Evolutionary conservation across 2,113 vertebrate species (phyloP).

Genomic region (Syngnathus typhle): DNA sequence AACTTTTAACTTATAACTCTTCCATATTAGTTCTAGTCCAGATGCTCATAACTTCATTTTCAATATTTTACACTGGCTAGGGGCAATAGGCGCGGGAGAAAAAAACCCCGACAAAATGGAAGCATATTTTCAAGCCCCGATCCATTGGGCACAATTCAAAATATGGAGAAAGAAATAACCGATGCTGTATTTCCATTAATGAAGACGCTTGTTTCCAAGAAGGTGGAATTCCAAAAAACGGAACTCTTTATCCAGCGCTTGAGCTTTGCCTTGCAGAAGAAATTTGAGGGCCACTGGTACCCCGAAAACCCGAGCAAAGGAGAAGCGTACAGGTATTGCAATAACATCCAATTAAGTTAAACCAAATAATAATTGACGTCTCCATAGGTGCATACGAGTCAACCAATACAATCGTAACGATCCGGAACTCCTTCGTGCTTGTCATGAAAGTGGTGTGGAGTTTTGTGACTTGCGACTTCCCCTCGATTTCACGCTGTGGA

Average conservation of each 20-base stretch:
- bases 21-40: neutral
- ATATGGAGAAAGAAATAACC: slow-evolving; percentile 2
- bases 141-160: neutral
- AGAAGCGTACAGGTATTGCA: neutral
- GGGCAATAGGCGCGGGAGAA: too few relatives aligned
- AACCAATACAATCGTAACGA: neutral
- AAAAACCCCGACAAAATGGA: neutral
- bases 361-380: neutral
- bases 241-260: neutral
- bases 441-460: neutral
- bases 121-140: neutral
- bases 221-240: neutral
- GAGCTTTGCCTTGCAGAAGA: neutral
- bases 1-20: neutral
- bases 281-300: slow-evolving; percentile 1
- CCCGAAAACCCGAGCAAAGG: slow-evolving; percentile 2
- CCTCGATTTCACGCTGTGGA: neutral
- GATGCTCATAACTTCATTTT: neutral
- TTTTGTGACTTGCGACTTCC: neutral
- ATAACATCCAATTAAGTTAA: neutral
- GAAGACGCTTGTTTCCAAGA: neutral
- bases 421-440: neutral
- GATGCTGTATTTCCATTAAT: slow-evolving; percentile 4
- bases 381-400: neutral
- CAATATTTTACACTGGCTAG: neutral